phyloP scores from a whole-genome alignment of 2,888 invertebrate species.

The Furcula furcula region DNA sequence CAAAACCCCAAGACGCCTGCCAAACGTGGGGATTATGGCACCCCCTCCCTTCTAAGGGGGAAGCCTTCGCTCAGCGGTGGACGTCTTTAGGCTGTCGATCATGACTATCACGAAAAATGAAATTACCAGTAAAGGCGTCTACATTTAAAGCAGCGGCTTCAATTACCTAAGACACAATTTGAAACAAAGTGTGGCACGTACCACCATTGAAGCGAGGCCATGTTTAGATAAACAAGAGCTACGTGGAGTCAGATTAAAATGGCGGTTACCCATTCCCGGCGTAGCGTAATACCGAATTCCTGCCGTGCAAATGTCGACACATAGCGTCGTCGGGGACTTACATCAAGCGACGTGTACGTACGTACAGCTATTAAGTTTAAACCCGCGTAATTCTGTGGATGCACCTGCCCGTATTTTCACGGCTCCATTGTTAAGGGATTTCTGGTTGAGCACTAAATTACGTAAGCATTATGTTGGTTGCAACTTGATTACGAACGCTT shows the following conservation, averaged over 20 bases:
- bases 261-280: slow-evolving; percentile 35
- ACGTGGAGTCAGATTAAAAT: slow-evolving; percentile 37
- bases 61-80: no score
- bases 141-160: no score
- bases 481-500: no score
- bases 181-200: background rate
- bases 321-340: slow-evolving; percentile 35
- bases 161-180: no score
- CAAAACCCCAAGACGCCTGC: no score
- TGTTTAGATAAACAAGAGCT: slow-evolving; percentile 21
- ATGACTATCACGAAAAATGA: no score
- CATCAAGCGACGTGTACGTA: slow-evolving; percentile 34
- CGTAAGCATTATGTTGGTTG: slow-evolving; percentile 28
- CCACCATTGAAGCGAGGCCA: slow-evolving; percentile 7
- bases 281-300: slow-evolving; percentile 50
- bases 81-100: no score
- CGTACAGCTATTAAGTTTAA: slow-evolving; percentile 49
- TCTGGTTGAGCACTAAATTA: slow-evolving; percentile 36
- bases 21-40: no score
- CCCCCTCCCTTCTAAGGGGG: no score
- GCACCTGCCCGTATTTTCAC: slow-evolving; percentile 60
- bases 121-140: no score
- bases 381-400: slow-evolving; percentile 54
- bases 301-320: slow-evolving; percentile 39
- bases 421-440: slow-evolving; percentile 35